Percentiles rank a stretch among this genome's conserved stretches.
phyloP scores from a whole-genome alignment of 2,888 invertebrate genomes.

The Ligdia adustata region DNA sequence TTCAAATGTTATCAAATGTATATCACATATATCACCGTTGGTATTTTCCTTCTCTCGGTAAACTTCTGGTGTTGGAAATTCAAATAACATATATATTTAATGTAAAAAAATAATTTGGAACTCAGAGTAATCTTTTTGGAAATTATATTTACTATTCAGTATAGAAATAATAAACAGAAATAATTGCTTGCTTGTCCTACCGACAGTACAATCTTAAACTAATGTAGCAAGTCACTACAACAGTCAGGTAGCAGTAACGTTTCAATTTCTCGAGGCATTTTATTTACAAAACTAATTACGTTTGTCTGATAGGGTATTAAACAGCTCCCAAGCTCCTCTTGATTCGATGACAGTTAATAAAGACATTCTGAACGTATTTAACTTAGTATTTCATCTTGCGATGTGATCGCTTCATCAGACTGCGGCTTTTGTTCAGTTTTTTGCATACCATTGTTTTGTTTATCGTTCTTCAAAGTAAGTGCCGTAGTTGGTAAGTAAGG shows the following conservation, averaged over 20 bases:
- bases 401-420: slow-evolving; percentile 61
- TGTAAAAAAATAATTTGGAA: no score
- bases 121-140: no score
- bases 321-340: slow-evolving; percentile 72
- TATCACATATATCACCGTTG: no score
- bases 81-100: no score
- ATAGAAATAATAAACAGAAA: slow-evolving; percentile 36
- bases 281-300: slow-evolving; percentile 84
- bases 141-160: no score
- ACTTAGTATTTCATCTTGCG: slow-evolving; percentile 62
- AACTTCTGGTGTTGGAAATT: no score
- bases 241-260: slow-evolving; percentile 77
- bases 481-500: background rate
- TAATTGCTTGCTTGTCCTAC: slow-evolving; percentile 46
- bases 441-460: slow-evolving; percentile 47
- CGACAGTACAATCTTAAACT: slow-evolving; percentile 58
- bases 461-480: slow-evolving; percentile 47
- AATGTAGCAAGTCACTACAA: slow-evolving; percentile 76
- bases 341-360: slow-evolving; percentile 82
- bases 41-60: no score
- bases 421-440: slow-evolving; percentile 54
- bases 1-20: no score
- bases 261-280: slow-evolving; percentile 83
- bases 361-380: slow-evolving; percentile 78
- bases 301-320: slow-evolving; percentile 80